A percentile compares a stretch with the other conserved stretches of the same genome.
Evolutionary conservation across 2,113 vertebrate genomes (phyloP).

Genomic region (Catharus fuscescens): DNA sequence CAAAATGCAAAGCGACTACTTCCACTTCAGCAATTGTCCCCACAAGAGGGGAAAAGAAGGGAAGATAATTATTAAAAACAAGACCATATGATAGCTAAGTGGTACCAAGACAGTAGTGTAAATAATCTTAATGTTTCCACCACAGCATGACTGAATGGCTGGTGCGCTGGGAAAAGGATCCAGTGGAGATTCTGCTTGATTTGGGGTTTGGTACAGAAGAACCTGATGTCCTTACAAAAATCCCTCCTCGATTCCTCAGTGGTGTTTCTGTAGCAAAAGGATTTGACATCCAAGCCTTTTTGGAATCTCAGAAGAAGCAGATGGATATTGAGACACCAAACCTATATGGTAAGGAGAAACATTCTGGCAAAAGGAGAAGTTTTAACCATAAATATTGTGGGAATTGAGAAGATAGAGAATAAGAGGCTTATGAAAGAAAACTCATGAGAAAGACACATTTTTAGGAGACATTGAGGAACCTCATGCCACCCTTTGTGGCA

Average conservation of each 20-base stretch:
- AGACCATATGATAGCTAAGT: not conserved
- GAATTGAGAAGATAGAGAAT: not conserved
- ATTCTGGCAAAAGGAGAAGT: not conserved
- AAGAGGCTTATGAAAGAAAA: not conserved
- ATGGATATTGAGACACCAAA: conserved; percentile 83
- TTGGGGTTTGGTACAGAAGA: conserved; percentile 90
- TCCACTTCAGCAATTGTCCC: not conserved
- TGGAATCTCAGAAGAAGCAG: conserved; percentile 85
- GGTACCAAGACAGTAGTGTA: not conserved
- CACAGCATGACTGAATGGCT: conserved; percentile 84
- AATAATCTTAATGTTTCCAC: conserved; percentile 9
- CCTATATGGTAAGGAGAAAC: conserved; percentile 78
- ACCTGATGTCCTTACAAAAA: conserved; percentile 83
- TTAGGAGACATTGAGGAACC: not conserved
- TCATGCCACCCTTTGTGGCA: not conserved
- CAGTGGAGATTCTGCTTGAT: conserved; percentile 89
- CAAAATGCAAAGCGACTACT: not conserved
- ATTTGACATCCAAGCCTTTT: conserved; percentile 83
- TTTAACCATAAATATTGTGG: not conserved
- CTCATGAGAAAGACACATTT: not conserved
- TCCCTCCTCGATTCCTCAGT: conserved; percentile 87
- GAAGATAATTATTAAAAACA: not conserved
- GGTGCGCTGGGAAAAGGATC: conserved; percentile 83
- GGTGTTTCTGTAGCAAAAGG: conserved; percentile 82
- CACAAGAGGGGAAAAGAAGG: not conserved